Percentiles rank a stretch among this genome's conserved stretches.
phyloP scores from a whole-genome alignment of 2,113 vertebrate genomes.

The Larimichthys polyactis region DNA sequence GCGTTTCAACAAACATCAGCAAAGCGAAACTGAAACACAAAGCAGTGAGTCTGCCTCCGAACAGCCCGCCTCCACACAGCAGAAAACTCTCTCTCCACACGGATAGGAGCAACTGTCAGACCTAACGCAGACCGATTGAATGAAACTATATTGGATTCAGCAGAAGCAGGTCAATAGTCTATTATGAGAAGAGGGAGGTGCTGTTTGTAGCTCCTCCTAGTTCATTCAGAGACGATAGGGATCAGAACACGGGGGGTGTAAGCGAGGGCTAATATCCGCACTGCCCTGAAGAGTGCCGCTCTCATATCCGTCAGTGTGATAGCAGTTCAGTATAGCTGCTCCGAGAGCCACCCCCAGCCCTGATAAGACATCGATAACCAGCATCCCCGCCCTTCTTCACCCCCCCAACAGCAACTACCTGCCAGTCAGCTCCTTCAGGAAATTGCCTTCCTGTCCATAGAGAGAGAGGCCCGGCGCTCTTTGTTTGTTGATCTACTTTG shows the following conservation, averaged over 20 bases:
- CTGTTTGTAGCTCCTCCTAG: conserved; percentile 32
- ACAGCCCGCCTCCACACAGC: conserved; percentile 8
- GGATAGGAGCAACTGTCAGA: conserved; percentile 24
- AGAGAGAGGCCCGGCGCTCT: conserved; percentile 24
- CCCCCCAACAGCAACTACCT: conserved; percentile 44
- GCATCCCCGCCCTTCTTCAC: conserved; percentile 43
- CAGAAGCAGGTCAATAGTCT: conserved; percentile 60
- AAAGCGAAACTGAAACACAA: conserved; percentile 64
- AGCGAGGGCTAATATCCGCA: conserved; percentile 60
- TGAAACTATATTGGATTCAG: conserved; percentile 34
- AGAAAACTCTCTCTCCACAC: conserved; percentile 14
- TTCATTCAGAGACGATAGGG: conserved; percentile 57
- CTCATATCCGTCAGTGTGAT: conserved; percentile 71
- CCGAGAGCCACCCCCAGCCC: conserved; percentile 38
- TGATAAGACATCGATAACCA: conserved; percentile 76
- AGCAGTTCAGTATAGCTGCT: conserved; percentile 50
- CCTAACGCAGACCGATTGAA: conserved; percentile 47
- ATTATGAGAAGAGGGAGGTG: conserved; percentile 50
- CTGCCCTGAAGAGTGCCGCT: conserved; percentile 53
- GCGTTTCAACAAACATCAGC: conserved; percentile 66
- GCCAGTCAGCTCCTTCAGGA: conserved; percentile 63
- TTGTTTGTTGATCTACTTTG: conserved; percentile 52
- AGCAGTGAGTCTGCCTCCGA: conserved; percentile 39
- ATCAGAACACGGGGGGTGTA: conserved; percentile 43
- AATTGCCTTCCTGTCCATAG: conserved; percentile 66